Percentiles rank a stretch among this genome's conserved stretches.
phyloP scores from a whole-genome alignment of 2,113 vertebrate species.

The Willisornis vidua region DNA sequence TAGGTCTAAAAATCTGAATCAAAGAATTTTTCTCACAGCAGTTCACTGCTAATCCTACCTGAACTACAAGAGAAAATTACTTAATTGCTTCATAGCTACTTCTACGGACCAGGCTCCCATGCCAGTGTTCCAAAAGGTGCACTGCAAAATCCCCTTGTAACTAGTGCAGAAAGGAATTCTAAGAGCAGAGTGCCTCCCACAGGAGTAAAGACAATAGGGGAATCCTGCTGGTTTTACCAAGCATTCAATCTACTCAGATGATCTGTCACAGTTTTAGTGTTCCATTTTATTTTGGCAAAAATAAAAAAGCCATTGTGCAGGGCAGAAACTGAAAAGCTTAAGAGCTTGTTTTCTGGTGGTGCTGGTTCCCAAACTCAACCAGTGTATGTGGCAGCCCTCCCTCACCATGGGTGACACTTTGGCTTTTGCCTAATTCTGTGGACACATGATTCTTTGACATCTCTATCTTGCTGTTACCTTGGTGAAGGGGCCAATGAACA shows the following conservation, averaged over 20 bases:
- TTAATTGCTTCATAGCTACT: background rate
- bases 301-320: background rate
- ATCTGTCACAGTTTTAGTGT: background rate
- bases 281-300: background rate
- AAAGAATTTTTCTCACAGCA: background rate
- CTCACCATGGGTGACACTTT: background rate
- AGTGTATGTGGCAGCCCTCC: background rate
- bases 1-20: background rate
- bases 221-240: background rate
- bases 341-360: background rate
- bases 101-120: background rate
- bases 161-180: background rate
- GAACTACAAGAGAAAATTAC: background rate
- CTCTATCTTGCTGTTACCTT: background rate
- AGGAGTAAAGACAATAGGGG: background rate
- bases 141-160: background rate
- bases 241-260: background rate
- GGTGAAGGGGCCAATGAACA: background rate
- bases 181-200: background rate
- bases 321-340: background rate
- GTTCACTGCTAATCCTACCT: background rate
- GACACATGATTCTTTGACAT: background rate
- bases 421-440: background rate
- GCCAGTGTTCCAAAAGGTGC: background rate
- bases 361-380: background rate